phyloP scores from a whole-genome alignment of 2,113 vertebrate species.

The Suricata suricatta region DNA sequence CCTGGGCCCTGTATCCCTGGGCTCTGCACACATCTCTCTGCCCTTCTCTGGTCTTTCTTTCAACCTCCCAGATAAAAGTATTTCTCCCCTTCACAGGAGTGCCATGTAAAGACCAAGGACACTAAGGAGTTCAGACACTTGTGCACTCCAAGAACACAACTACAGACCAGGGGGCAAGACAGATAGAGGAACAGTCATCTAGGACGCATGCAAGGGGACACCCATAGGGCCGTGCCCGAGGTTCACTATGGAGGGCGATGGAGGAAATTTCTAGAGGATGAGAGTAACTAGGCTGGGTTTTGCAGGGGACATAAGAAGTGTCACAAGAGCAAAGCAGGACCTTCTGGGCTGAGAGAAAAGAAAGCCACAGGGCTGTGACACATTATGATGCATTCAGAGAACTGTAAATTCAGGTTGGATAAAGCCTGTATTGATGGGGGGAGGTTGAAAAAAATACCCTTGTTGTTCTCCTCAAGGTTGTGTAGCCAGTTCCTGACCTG shows the following conservation, averaged over 20 bases:
- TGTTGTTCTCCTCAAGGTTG: not conserved
- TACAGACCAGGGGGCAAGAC: not conserved
- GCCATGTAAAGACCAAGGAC: not conserved
- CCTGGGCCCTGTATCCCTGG: not conserved
- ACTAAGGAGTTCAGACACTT: not conserved
- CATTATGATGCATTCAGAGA: not conserved
- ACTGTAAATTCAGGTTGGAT: not conserved
- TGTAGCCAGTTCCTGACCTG: not conserved
- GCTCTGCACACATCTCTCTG: not conserved
- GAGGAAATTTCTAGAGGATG: not conserved
- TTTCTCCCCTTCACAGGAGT: not conserved
- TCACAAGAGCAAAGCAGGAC: not conserved
- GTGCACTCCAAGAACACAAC: not conserved
- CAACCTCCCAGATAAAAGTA: not conserved
- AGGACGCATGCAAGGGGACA: not conserved
- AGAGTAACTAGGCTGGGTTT: not conserved
- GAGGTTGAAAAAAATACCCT: not conserved
- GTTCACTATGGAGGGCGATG: fast-evolving
- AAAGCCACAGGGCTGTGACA: not conserved
- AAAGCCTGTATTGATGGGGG: not conserved
- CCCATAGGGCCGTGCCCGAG: not conserved
- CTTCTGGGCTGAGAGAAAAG: not conserved
- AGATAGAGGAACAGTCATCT: not conserved
- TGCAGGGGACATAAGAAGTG: not conserved
- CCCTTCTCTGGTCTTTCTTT: not conserved